Percentiles rank a stretch among this genome's conserved stretches.
phyloP scores from a whole-genome alignment of 2,113 vertebrate genomes.

The Taurulus bubalis region DNA sequence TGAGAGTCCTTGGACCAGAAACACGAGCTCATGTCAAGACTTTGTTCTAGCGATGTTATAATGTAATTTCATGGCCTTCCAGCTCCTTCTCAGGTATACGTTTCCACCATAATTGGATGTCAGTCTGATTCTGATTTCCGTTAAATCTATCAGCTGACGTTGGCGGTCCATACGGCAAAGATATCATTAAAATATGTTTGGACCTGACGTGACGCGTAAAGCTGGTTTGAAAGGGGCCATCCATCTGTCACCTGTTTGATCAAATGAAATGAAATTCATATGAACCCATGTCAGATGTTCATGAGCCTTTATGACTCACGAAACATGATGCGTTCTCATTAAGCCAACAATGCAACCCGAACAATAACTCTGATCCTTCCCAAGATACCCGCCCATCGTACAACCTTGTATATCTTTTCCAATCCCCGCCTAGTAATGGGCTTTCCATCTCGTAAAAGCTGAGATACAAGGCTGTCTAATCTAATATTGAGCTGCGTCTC shows the following conservation, averaged over 20 bases:
- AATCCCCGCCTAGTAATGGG: conserved; percentile 10
- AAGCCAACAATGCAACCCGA: conserved; percentile 7
- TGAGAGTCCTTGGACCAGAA: conserved; percentile 73
- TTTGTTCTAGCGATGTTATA: conserved; percentile 1
- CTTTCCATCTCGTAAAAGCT: conserved; percentile 31
- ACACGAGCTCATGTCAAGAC: conserved; percentile 50
- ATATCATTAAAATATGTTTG: conserved; percentile 6
- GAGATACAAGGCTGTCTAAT: conserved; percentile 48
- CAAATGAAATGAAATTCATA: neutral
- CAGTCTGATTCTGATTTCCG: conserved; percentile 13
- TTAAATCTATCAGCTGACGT: conserved; percentile 3
- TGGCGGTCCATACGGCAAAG: neutral
- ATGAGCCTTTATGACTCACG: neutral
- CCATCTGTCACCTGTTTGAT: conserved; percentile 9
- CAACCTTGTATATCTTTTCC: neutral
- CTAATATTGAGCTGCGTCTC: conserved; percentile 56
- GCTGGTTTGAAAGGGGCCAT: neutral
- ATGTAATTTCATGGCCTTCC: conserved; percentile 14
- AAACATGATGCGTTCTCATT: conserved; percentile 10
- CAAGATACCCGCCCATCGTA: neutral
- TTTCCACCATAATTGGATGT: conserved; percentile 17
- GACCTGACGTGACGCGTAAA: neutral
- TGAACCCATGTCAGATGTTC: conserved; percentile 1
- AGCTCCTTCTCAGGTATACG: conserved; percentile 1
- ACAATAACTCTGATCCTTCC: neutral